Conservation (phyloP, 2,797 vertebrate genomes). For the Syndactyla subalaris region DNA sequence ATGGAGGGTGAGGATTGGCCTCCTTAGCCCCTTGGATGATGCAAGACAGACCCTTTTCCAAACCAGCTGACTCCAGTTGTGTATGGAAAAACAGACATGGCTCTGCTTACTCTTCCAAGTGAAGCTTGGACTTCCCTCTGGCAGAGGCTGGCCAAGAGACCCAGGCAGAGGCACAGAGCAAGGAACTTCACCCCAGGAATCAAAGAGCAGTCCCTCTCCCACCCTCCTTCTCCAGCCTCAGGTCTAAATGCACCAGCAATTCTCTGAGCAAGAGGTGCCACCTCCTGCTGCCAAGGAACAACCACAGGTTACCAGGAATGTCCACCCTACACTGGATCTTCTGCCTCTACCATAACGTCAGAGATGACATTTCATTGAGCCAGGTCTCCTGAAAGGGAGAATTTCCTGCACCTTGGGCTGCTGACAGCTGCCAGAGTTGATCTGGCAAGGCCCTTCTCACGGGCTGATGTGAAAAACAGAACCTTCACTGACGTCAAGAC, state of each 20-base stretch:
- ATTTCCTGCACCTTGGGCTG: slow-evolving; percentile 54
- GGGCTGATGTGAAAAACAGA: slow-evolving; percentile 54
- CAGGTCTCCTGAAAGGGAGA: slow-evolving; percentile 32
- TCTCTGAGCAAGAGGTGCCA: not conserved
- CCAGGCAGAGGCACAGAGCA: not conserved
- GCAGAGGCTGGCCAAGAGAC: not conserved
- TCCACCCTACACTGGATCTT: not conserved
- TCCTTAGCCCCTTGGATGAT: rapidly evolving
- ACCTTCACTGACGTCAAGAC: not conserved
- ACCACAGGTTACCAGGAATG: not conserved
- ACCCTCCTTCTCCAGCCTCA: not conserved
- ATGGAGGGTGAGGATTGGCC: not conserved
- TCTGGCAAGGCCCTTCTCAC: slow-evolving; percentile 17
- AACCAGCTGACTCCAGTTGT: not conserved
- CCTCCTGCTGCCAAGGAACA: not conserved
- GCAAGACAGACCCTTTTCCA: not conserved
- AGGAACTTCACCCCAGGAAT: not conserved
- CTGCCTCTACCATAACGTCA: not conserved
- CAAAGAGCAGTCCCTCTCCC: not conserved
- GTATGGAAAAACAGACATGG: not conserved
- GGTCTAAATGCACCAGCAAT: not conserved
- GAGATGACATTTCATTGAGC: slow-evolving; percentile 36
- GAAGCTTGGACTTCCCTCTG: not conserved
- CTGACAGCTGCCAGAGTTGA: slow-evolving; percentile 37
- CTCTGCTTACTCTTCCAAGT: not conserved